phyloP scores from a whole-genome alignment of 1,140 invertebrate genomes.

The Temnothorax curvispinosus region DNA sequence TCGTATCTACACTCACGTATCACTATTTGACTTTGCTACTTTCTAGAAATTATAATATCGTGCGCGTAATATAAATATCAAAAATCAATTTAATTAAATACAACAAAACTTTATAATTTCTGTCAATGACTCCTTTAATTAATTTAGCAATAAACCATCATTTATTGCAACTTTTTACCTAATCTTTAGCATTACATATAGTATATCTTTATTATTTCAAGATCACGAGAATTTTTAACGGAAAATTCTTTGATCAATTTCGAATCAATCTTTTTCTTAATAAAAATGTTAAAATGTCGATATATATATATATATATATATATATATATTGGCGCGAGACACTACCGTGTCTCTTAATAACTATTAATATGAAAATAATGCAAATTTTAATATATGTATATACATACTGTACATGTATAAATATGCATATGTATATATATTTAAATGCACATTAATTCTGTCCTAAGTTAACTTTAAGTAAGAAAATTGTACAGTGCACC shows the following conservation, averaged over 20 bases:
- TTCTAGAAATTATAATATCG: background rate
- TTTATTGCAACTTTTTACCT: background rate
- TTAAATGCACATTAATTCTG: background rate
- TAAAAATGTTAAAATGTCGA: background rate
- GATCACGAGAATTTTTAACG: background rate
- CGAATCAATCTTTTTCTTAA: background rate
- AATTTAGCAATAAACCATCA: background rate
- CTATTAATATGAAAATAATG: background rate
- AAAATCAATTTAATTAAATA: background rate
- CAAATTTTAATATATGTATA: background rate
- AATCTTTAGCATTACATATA: background rate
- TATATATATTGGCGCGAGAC: no score
- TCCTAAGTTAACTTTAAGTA: background rate
- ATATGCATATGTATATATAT: background rate
- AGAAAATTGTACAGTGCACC: background rate
- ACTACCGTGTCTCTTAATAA: background rate
- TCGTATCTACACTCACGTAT: no score
- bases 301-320: no score
- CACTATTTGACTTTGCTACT: background rate
- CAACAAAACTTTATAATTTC: background rate
- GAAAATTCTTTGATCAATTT: background rate
- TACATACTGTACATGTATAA: background rate
- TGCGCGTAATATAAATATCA: background rate
- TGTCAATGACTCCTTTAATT: background rate
- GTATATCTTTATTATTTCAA: background rate